Base-by-base conservation (phyloP, 92 coral and sea anemone genomes). In the Phenganax marumi region DNA sequence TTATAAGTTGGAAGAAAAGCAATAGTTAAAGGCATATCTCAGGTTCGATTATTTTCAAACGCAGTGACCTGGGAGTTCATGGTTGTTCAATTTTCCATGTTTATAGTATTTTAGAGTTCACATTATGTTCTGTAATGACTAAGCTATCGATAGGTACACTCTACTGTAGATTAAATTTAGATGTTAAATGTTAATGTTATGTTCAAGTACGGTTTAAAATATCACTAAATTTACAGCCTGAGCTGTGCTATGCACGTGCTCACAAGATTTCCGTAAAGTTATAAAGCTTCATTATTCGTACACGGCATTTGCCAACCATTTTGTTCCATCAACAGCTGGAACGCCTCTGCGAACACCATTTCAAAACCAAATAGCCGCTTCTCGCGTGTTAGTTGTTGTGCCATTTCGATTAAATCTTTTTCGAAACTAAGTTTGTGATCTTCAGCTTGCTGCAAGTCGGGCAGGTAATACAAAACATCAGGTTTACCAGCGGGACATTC, bases 401-500 rank as follows among this genome's bases (percentile, higher is more conserved):
- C 18, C 74, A 79, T 26, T 62, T 79, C 84, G 16, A 65, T 12
- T 10, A 66, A 19, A 23, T 66, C 33, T 57, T 68, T 8, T 49
- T 65, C 61, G 54, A 80, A 65, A 25, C 46, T 52, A 22, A 48
- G 16, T 46, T 80, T 68, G 23, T 50, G 50, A 43, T 23, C 84
- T 68, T 25, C 76, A 47, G 65, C 75, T 22, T 52, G 66, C 55
- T 81, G 61, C n/a, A 57, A 23, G 18, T 62, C 77, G 25, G 85
- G 65, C 80, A 86, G 23, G 85, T 77, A 79, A 86, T 86, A 86
- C 70, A 80, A 62, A 65, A 78, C 89, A 73, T 86, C 89, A 68
- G 89, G 89, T 49, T 78, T 79, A 77, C 89, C 89, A 14, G 89
- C 50, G 50, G 71, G 89, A 64, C 89, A 86, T 60, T 86, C 85